A percentile compares a stretch with the other conserved stretches of the same genome.
These are phyloP conservation scores for Opisthograptis luteolata DNA, from an alignment of 2,888 invertebrate species.

Conservation along the genomic window DNA sequence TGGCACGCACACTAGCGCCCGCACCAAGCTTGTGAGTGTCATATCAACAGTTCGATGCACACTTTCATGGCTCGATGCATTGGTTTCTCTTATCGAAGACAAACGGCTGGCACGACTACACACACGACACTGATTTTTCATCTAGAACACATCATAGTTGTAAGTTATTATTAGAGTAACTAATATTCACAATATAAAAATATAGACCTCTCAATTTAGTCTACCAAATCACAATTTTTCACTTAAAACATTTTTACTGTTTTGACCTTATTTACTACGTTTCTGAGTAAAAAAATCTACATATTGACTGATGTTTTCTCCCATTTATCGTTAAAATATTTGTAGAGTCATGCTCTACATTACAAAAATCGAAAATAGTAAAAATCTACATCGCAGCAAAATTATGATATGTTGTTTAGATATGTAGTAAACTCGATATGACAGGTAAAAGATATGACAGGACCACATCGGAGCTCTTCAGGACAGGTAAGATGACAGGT, in stretches of 20 bases:
- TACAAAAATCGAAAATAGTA: too few species aligned
- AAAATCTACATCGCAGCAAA: too few species aligned
- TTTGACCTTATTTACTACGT: too few species aligned
- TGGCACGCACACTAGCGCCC: conserved; percentile 57
- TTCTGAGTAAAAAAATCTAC: too few species aligned
- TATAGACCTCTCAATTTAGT: neutral
- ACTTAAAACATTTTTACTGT: too few species aligned
- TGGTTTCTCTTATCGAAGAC: conserved; percentile 57
- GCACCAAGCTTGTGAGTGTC: conserved; percentile 52
- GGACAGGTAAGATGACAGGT: neutral
- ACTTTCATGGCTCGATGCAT: conserved; percentile 53
- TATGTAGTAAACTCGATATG: too few species aligned
- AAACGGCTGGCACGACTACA: conserved; percentile 59
- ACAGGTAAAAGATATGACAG: neutral
- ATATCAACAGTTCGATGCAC: conserved; percentile 52
- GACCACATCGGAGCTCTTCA: too few species aligned
- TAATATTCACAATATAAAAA: neutral
- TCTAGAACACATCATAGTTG: conserved; percentile 33
- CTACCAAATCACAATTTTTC: neutral
- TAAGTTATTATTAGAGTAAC: conserved; percentile 23
- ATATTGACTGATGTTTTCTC: too few species aligned
- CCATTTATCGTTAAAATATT: too few species aligned
- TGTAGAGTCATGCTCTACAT: too few species aligned
- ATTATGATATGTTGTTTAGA: too few species aligned
- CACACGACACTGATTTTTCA: conserved; percentile 38